Percentiles rank a stretch among this genome's conserved stretches.
These are phyloP conservation scores for Falco biarmicus DNA, from an alignment of 2,797 vertebrate genomes.

Conservation along the genomic window DNA sequence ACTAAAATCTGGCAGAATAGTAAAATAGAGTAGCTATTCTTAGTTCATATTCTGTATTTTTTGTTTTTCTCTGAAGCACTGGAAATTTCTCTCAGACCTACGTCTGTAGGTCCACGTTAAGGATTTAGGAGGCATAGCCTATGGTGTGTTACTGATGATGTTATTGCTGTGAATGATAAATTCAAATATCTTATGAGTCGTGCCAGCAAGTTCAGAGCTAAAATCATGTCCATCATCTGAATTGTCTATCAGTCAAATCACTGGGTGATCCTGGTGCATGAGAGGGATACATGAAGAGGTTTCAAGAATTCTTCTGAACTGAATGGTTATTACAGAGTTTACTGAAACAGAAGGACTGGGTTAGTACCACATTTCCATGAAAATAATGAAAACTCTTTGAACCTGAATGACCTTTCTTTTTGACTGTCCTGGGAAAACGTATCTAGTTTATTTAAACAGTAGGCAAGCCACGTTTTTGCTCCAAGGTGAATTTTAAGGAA, in stretches of 20 bases:
- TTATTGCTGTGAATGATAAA: not conserved
- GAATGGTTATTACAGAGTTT: not conserved
- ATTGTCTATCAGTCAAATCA: not conserved
- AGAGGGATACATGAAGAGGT: not conserved
- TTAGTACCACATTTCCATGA: not conserved
- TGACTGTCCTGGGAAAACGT: not conserved
- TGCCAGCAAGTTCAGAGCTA: not conserved
- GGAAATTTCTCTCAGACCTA: not conserved
- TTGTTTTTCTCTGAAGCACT: not conserved
- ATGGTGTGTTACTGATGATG: not conserved
- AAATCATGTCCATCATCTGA: not conserved
- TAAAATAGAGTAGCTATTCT: not conserved
- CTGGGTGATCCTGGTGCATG: not conserved
- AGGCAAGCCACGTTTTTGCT: not conserved
- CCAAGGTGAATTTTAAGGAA: not conserved
- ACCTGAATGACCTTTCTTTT: not conserved
- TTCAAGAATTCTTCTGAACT: not conserved
- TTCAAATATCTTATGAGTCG: not conserved
- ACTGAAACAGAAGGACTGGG: not conserved
- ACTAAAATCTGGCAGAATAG: not conserved
- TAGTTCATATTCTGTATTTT: not conserved
- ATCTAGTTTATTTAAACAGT: not conserved
- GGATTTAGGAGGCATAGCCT: not conserved
- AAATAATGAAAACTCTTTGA: not conserved
- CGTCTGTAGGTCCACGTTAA: not conserved